phyloP scores from a whole-genome alignment of 2,113 vertebrate genomes.

The Odocoileus virginianus region DNA sequence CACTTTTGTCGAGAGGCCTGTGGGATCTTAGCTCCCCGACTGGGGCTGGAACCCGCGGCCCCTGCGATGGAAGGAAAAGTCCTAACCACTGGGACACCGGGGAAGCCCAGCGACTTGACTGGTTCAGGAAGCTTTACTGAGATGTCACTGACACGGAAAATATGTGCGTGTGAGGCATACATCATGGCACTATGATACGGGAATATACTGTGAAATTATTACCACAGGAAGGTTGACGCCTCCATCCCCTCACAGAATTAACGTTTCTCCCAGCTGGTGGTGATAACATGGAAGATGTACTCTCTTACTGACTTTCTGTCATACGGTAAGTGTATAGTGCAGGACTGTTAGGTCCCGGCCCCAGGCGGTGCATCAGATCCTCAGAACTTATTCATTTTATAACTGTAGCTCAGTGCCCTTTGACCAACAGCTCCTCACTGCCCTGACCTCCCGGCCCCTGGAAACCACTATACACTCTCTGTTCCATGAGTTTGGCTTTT shows the following conservation, averaged over 20 bases:
- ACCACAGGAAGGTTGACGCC: not conserved
- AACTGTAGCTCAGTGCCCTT: not conserved
- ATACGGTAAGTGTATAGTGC: fast-evolving
- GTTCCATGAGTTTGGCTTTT: not conserved
- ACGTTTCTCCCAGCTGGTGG: too few species aligned
- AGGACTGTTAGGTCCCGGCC: fast-evolving
- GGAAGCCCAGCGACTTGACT: not conserved
- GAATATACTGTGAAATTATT: not conserved
- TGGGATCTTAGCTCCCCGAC: not conserved
- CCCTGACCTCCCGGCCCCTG: not conserved
- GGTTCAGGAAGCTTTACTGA: not conserved
- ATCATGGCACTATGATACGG: not conserved
- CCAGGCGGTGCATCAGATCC: not conserved
- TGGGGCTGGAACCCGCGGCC: not conserved
- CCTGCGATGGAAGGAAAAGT: not conserved
- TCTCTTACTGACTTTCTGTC: not conserved
- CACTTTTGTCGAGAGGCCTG: not conserved
- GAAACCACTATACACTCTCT: not conserved
- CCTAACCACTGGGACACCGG: not conserved
- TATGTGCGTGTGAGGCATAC: too few species aligned
- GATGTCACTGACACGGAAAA: not conserved
- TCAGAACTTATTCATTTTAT: not conserved
- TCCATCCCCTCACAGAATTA: not conserved
- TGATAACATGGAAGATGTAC: not conserved
- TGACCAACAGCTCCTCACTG: not conserved